A percentile compares a stretch with the other conserved stretches of the same genome.
Evolutionary conservation across 1,140 invertebrate genomes (phyloP).

Genomic region (Aphelenchoides avenae): DNA sequence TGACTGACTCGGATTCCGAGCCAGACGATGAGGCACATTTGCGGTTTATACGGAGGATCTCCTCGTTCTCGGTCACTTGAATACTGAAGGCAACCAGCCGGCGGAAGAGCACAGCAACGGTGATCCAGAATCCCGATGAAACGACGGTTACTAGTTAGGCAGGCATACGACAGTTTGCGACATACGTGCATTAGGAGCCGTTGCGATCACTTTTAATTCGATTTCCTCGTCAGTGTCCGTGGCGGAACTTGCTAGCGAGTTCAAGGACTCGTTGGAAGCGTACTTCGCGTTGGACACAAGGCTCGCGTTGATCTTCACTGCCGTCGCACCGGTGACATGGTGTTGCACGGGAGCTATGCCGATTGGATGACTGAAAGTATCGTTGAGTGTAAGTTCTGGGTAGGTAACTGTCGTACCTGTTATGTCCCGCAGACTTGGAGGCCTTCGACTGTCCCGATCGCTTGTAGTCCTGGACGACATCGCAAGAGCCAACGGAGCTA

Average conservation of each 20-base stretch:
- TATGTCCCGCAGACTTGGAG: slow-evolving; percentile 41
- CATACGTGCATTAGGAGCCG: slow-evolving; percentile 64
- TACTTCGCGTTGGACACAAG: slow-evolving; percentile 66
- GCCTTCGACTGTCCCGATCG: slow-evolving; percentile 61
- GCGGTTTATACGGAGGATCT: slow-evolving; percentile 26
- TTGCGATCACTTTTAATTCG: slow-evolving; percentile 69
- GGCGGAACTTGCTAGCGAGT: slow-evolving; percentile 58
- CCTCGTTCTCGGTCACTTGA: slow-evolving; percentile 53
- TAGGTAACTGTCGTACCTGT: slow-evolving; percentile 42
- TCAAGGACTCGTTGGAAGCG: slow-evolving; percentile 66
- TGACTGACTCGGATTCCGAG: slow-evolving; percentile 10
- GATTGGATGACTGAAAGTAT: slow-evolving; percentile 25
- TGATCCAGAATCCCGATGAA: slow-evolving; percentile 66
- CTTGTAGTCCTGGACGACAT: slow-evolving; percentile 77
- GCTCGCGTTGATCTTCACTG: slow-evolving; percentile 65
- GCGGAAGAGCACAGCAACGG: slow-evolving; percentile 68
- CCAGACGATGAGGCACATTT: slow-evolving; percentile 1
- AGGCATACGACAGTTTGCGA: slow-evolving; percentile 3
- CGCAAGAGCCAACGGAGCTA: slow-evolving; percentile 69
- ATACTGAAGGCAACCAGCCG: slow-evolving; percentile 65
- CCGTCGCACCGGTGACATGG: slow-evolving; percentile 51
- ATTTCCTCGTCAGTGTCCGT: slow-evolving; percentile 65
- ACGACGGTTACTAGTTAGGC: slow-evolving; percentile 2
- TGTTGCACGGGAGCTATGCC: slow-evolving; percentile 35
- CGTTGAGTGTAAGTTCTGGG: too few species aligned